Conservation (phyloP, 2,797 vertebrate species). For the Falco columbarius region DNA sequence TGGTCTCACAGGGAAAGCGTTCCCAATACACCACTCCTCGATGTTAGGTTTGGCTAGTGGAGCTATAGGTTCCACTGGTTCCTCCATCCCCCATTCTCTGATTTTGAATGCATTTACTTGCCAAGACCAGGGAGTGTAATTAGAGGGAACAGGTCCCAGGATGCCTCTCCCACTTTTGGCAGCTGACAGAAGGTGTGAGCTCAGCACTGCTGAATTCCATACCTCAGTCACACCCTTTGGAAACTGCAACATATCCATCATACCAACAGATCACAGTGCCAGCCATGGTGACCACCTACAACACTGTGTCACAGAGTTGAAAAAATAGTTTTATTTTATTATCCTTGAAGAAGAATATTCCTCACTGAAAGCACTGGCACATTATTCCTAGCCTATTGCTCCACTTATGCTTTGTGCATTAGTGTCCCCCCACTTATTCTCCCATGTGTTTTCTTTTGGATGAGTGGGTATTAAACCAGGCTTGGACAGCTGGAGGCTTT, state of each 20-base stretch:
- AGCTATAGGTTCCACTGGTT: background rate
- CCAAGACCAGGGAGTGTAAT: slow-evolving; percentile 49
- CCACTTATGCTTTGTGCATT: background rate
- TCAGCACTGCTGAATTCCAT: slow-evolving; percentile 48
- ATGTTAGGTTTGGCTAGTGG: background rate
- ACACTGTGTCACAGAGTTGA: background rate
- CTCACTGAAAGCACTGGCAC: background rate
- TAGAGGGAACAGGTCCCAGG: slow-evolving; percentile 47
- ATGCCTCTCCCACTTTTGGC: slow-evolving; percentile 46
- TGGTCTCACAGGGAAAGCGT: background rate
- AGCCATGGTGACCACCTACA: background rate
- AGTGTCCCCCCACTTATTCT: background rate
- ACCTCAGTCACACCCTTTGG: slow-evolving; percentile 29
- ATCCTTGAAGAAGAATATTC: background rate
- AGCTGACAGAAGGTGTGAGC: slow-evolving; percentile 39
- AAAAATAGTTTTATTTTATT: background rate
- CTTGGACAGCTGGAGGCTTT: background rate
- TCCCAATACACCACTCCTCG: background rate
- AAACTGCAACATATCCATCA: background rate
- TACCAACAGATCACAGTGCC: background rate
- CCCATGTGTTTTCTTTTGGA: background rate
- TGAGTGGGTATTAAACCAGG: background rate
- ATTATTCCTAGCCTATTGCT: background rate
- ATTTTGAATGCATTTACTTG: slow-evolving; percentile 24
- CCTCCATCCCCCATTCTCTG: background rate